Evolutionary conservation across 2,888 invertebrate species (phyloP), one percentile per base, ranked within the genome.

Genomic region (Branchipolynoe longqiensis): DNA sequence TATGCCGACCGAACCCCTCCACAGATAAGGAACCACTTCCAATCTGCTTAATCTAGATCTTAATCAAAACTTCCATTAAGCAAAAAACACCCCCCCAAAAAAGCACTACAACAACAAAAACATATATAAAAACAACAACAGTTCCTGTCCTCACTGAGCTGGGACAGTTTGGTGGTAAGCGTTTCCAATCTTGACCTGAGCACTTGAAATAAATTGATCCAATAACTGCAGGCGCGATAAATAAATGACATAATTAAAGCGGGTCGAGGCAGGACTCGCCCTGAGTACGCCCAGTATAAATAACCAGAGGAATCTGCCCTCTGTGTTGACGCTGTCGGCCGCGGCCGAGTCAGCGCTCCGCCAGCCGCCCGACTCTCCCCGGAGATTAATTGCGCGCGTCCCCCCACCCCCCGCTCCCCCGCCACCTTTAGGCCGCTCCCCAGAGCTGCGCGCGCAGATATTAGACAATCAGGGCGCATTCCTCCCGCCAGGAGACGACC

Each of bases 211-310:
- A 69, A 69, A 69, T 69, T 69, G 69, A 69, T 69, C 69, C 69
- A 69, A 69, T 69, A 69, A 69, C 69, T n/a, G 33, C 38, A 22
- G 25, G 69, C 38, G 28, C n/a, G 69, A 69, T 69, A 69, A 69
- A 69, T 69, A 69, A 69, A 69, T 69, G 69, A 69, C 69, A 69
- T 69, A 69, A 69, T 69, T 69, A 69, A 69, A 69, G 69, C 69
- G 6, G 69, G 48, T 48, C 36, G 3, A 14, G 12, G 69, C 69
- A 38, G n/a, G 69, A n/a, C 28, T 33, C 36, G 36, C 36, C 69
- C 38, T 69, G 69, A 69, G 25, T 38, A 69, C 69, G 69, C 36
- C 69, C 18, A 4, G 69, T 69, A 69, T 69, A 69, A 69, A 69
- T 69, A 69, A 33, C 69, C 18, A 38, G 69, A 38, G 33, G 69